These are phyloP conservation scores for Tetragnatha versicolor DNA, from an alignment of 1,140 invertebrate species.

Conservation along the genomic window DNA sequence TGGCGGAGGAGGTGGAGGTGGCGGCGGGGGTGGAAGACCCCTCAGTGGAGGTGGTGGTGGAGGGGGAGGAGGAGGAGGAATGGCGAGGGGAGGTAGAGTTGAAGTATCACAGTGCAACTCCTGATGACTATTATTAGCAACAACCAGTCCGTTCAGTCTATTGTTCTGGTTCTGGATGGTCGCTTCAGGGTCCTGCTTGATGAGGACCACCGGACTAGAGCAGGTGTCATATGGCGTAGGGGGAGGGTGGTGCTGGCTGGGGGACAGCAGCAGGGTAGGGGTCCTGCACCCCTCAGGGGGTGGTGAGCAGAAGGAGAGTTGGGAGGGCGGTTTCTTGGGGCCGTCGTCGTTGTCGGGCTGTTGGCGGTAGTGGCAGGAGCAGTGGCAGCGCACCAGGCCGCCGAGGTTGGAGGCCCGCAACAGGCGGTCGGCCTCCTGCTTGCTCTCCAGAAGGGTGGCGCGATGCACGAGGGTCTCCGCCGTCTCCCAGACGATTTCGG, in stretches of 20 bases:
- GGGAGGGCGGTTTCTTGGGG: conserved; percentile 9
- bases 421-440: conserved; percentile 82
- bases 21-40: conserved; percentile 55
- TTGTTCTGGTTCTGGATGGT: neutral
- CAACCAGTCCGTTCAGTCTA: neutral
- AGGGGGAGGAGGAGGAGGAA: conserved; percentile 65
- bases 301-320: conserved; percentile 30
- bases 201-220: conserved; percentile 10
- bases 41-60: conserved; percentile 61
- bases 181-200: too few species aligned
- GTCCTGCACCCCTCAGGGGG: conserved; percentile 33
- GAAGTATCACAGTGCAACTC: too few species aligned
- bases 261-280: conserved; percentile 22
- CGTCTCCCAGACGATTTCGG: conserved; percentile 87
- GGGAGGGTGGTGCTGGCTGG: conserved; percentile 9
- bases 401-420: conserved; percentile 66
- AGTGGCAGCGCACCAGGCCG: conserved; percentile 32
- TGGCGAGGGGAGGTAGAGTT: conserved; percentile 64
- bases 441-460: conserved; percentile 87
- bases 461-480: conserved; percentile 89
- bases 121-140: neutral
- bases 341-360: neutral
- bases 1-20: conserved; percentile 63
- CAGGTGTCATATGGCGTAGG: conserved; percentile 25
- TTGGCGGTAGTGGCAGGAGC: conserved; percentile 38